Percentiles rank a stretch among this genome's conserved stretches.
phyloP scores from a whole-genome alignment of 2,797 vertebrate species.

The Atherinosoma microstoma region DNA sequence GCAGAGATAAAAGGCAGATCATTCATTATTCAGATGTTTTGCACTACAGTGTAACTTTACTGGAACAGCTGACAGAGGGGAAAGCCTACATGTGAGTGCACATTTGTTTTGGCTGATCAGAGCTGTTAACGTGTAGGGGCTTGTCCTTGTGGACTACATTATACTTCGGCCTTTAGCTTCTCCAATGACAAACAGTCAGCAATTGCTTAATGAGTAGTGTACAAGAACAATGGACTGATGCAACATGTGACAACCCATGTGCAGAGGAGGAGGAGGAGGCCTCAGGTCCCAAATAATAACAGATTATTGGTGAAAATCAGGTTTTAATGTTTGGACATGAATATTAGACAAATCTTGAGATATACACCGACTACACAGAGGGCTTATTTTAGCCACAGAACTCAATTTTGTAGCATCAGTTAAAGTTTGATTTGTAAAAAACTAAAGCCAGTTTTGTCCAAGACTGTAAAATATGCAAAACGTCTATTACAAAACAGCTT shows the following conservation, averaged over 20 bases:
- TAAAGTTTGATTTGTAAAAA: not conserved
- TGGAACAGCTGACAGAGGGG: slow-evolving; percentile 73
- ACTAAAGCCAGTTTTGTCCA: too few species aligned
- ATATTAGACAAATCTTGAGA: not conserved
- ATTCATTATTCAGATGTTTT: slow-evolving; percentile 80
- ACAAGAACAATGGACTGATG: not conserved
- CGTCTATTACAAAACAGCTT: not conserved
- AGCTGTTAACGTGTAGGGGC: slow-evolving; percentile 26
- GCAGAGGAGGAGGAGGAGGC: not conserved
- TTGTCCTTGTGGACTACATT: slow-evolving; percentile 42
- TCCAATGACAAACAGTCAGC: slow-evolving; percentile 64
- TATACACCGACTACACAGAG: not conserved
- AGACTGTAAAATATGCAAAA: not conserved
- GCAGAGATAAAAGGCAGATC: slow-evolving; percentile 44
- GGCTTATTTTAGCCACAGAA: not conserved
- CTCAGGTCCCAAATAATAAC: not conserved
- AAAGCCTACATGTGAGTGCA: slow-evolving; percentile 42
- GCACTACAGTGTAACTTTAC: slow-evolving; percentile 68
- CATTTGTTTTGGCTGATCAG: slow-evolving; percentile 3
- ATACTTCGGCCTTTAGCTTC: slow-evolving; percentile 52
- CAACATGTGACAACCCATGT: not conserved
- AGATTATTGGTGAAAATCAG: not conserved
- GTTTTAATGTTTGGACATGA: not conserved
- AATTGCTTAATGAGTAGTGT: slow-evolving; percentile 34
- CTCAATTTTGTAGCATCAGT: not conserved